Evolutionary conservation across 2,113 vertebrate genomes (phyloP).

Genomic region (Riparia riparia): DNA sequence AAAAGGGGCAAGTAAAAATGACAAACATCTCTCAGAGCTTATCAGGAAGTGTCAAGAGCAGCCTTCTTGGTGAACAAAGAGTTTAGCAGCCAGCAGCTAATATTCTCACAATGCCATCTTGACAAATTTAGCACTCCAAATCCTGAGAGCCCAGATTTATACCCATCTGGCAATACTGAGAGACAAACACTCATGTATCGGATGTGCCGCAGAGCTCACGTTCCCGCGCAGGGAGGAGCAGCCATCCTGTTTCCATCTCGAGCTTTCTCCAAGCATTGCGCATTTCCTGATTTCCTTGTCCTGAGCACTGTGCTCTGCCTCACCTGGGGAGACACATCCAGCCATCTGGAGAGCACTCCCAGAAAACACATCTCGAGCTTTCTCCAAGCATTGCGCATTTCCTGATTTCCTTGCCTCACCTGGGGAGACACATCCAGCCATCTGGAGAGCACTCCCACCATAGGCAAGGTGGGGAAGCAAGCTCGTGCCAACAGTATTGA

Average conservation of each 20-base stretch:
- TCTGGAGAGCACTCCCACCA: not conserved
- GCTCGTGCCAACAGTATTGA: not conserved
- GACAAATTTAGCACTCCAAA: slow-evolving; percentile 54
- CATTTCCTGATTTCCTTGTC: slow-evolving; percentile 6
- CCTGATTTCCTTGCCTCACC: not conserved
- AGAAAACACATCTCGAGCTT: slow-evolving; percentile 5
- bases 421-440: not conserved
- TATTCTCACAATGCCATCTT: slow-evolving; percentile 51
- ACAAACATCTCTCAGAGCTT: slow-evolving; percentile 10
- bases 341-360: not conserved
- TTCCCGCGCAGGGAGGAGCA: not conserved
- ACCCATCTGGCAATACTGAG: slow-evolving; percentile 49
- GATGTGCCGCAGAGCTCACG: slow-evolving; percentile 16
- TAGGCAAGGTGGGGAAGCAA: not conserved
- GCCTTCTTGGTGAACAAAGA: not conserved
- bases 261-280: not conserved
- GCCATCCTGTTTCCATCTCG: slow-evolving; percentile 7
- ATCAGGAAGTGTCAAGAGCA: slow-evolving; percentile 7
- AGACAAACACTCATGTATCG: slow-evolving; percentile 42
- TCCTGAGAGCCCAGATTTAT: slow-evolving; percentile 49
- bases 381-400: not conserved
- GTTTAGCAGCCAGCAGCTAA: slow-evolving; percentile 38
- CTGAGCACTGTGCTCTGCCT: not conserved
- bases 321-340: not conserved
- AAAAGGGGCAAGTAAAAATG: not conserved